phyloP scores from a whole-genome alignment of 2,888 invertebrate species.

The Alcis repandata region DNA sequence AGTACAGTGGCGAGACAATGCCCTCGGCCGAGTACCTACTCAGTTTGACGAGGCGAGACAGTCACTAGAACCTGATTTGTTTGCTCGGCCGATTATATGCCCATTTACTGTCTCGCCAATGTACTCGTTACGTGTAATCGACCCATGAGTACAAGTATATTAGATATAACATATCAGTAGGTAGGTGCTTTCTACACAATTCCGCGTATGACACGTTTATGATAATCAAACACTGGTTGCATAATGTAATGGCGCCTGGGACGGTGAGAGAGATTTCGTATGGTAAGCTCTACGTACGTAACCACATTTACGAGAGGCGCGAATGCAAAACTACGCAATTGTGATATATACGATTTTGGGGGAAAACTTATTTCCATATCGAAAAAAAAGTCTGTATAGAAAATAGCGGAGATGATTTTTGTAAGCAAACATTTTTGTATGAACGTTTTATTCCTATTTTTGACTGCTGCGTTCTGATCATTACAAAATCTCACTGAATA shows the following conservation, averaged over 20 bases:
- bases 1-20: too few species aligned
- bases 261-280: slow-evolving; percentile 68
- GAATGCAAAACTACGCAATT: slow-evolving; percentile 45
- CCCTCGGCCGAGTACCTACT: too few species aligned
- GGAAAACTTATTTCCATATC: slow-evolving; percentile 27
- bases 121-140: too few species aligned
- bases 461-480: too few species aligned
- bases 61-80: too few species aligned
- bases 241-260: slow-evolving; percentile 77
- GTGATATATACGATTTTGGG: slow-evolving; percentile 40
- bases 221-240: slow-evolving; percentile 78
- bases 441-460: too few species aligned
- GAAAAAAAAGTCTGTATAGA: slow-evolving; percentile 1
- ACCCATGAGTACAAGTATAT: too few species aligned
- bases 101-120: too few species aligned
- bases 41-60: too few species aligned
- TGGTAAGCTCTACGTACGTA: slow-evolving; percentile 64
- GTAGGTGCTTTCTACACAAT: slow-evolving; percentile 49
- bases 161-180: not conserved
- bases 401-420: not conserved
- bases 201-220: slow-evolving; percentile 67
- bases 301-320: slow-evolving; percentile 62
- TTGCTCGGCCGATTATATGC: too few species aligned
- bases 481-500: too few species aligned
- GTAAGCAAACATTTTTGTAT: too few species aligned